Base-by-base conservation (phyloP, 2,113 vertebrate species). In the Ranitomeya imitator region DNA sequence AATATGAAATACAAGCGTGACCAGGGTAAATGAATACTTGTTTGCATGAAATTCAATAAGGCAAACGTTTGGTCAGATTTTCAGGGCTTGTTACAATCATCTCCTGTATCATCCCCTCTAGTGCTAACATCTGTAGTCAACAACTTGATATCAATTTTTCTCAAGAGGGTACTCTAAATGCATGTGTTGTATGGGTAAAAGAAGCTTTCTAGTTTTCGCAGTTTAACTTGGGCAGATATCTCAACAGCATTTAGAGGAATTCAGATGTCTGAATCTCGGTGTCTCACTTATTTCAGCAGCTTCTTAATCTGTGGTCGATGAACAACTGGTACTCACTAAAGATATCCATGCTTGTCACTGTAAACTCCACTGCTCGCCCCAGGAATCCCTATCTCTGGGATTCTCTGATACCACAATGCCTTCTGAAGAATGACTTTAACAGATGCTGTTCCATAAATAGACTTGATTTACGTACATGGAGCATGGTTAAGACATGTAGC, bases 241-340 rank as follows among this genome's bases (percentile, higher is more conserved):
- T 45, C 31, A 45, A 21, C 13, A 45, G 31, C 31, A 23, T 76
- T 74, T 59, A 51, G 10, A 67, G 23, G 21, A 19, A 52, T 83
- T 54, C 21, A 52, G 69, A 69, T 54, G 54, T 83, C 21, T 59
- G 31, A 77, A 61, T 37, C 71, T 71, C 31, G 23, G 37, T 15
- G 73, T 86, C 57, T 79, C 85, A 52, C 74, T 51, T 86, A 86
- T 60, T 77, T 86, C 74, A 86, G 54, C 57, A 51, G 73, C 57
- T 63, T 61, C 69, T 79, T 23, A 26, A 63, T 54, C 67, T 83
- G 52, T 37, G 67, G 67, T 73, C 85, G 78, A 61, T 23, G 76
- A 74, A 86, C 85, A 86, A 86, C 85, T 86, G 85, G 31, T 77
- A 37, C 57, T 77, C 31, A 45, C 59, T 85, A 63, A 79, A 86